Evolutionary conservation across 2,888 invertebrate genomes (phyloP), one percentile per base, ranked within the genome.

Genomic region (Alcis repandata): DNA sequence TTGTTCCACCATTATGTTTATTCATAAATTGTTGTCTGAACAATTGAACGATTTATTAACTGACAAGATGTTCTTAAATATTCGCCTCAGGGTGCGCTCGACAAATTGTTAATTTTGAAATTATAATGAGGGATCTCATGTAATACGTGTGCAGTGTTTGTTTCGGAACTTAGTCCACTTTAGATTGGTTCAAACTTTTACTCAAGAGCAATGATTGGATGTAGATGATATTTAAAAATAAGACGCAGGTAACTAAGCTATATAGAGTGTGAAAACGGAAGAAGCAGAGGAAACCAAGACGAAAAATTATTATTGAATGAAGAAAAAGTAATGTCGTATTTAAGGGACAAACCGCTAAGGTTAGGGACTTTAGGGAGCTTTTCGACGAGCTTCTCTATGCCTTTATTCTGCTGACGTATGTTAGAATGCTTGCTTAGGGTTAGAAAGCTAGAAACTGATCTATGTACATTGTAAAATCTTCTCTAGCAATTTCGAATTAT

Each of bases 41-140:
- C 77, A 75, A 76, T 74, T 78, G 79, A 83, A 77, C 75, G 82
- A 88, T 88, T 88, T 86, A 88, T 82, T 80, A 84, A 85, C 86
- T 80, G 86, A 76, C 83, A 83, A 84, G 75, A 77, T 77, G 77
- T 79, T 79, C 76, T 77, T 81, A 81, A 80, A 76, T 80, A 68
- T 71, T 71, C 71, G 74, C 78, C 63, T 65, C 69, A 59, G 75
- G 76, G 75, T 68, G 67, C 70, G 68, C 79, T 83, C 79, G 78
- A 82, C 79, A 84, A 84, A 84, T 84, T 84, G 80, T 79, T 80
- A 79, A 82, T 83, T 82, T 80, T 76, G 72, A 74, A 77, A 79
- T 76, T 77, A 76, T 79, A 79, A 80, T 83, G 76, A 74, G 70
- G 69, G 36, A 19, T 46, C 32, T 45, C 32, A 51, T 46, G 56